Percentiles rank a stretch among this genome's conserved stretches.
phyloP scores from a whole-genome alignment of 2,113 vertebrate species.

The Grallaria varia region DNA sequence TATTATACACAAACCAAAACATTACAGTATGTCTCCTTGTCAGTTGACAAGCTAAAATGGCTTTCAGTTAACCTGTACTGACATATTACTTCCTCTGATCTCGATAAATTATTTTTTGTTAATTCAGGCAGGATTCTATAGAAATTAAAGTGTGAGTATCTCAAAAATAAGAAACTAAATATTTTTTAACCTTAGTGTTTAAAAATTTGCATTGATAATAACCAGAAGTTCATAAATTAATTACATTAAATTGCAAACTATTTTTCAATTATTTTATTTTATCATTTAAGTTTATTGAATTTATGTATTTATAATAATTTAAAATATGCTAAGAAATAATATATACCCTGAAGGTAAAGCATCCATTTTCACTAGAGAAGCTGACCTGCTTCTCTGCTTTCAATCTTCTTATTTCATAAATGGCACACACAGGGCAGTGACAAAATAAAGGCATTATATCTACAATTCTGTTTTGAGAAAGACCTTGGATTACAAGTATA shows the following conservation, averaged over 20 bases:
- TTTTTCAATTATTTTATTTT: background rate
- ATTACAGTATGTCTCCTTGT: background rate
- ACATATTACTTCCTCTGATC: background rate
- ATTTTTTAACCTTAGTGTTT: background rate
- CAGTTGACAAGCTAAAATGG: background rate
- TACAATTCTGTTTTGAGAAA: background rate
- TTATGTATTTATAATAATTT: background rate
- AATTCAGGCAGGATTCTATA: background rate
- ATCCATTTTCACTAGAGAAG: background rate
- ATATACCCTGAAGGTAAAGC: background rate
- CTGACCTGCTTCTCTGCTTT: background rate
- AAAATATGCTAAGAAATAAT: background rate
- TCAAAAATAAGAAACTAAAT: background rate
- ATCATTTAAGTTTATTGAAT: background rate
- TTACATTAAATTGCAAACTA: background rate
- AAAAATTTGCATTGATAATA: background rate
- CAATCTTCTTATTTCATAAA: background rate
- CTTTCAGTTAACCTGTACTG: background rate
- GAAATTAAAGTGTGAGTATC: background rate
- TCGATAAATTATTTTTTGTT: background rate
- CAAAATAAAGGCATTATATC: background rate
- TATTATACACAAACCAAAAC: background rate
- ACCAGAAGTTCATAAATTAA: background rate
- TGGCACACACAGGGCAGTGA: rapidly evolving
- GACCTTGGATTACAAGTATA: background rate